Conservation (phyloP, 2,888 invertebrate genomes). For the Melanophora roralis region DNA sequence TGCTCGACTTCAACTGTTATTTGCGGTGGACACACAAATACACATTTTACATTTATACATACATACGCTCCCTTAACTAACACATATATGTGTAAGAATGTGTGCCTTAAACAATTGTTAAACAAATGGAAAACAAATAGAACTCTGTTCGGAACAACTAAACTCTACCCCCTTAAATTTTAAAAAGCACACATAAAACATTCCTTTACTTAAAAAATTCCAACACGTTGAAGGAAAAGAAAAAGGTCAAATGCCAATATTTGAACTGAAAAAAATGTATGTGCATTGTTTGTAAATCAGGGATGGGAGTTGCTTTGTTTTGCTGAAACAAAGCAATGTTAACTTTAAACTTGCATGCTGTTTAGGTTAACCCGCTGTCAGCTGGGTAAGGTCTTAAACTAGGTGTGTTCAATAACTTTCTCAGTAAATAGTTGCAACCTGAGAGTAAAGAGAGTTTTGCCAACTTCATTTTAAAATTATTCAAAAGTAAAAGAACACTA, state of each 20-base stretch:
- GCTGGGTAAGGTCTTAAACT: too few species aligned
- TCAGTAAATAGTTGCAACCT: too few species aligned
- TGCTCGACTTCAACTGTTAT: too few species aligned
- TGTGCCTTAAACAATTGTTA: conserved; percentile 23
- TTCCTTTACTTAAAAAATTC: conserved; percentile 2
- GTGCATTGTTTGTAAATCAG: background rate
- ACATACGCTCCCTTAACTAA: background rate
- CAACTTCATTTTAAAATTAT: too few species aligned
- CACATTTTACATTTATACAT: background rate
- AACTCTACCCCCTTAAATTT: background rate
- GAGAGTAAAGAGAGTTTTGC: too few species aligned
- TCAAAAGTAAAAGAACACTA: too few species aligned
- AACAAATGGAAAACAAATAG: conserved; percentile 34
- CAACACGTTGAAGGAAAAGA: background rate
- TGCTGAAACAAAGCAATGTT: too few species aligned
- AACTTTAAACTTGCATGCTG: too few species aligned
- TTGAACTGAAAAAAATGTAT: conserved; percentile 22
- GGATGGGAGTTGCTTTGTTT: too few species aligned
- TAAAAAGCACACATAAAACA: background rate
- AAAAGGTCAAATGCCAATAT: conserved; percentile 29
- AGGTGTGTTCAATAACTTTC: too few species aligned
- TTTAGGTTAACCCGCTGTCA: too few species aligned
- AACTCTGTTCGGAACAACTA: background rate
- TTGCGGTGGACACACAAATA: too few species aligned
- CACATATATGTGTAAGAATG: background rate